Percentiles rank a stretch among this genome's conserved stretches.
Conservation (phyloP, 2,113 vertebrate species). For the Prinia subflava region DNA sequence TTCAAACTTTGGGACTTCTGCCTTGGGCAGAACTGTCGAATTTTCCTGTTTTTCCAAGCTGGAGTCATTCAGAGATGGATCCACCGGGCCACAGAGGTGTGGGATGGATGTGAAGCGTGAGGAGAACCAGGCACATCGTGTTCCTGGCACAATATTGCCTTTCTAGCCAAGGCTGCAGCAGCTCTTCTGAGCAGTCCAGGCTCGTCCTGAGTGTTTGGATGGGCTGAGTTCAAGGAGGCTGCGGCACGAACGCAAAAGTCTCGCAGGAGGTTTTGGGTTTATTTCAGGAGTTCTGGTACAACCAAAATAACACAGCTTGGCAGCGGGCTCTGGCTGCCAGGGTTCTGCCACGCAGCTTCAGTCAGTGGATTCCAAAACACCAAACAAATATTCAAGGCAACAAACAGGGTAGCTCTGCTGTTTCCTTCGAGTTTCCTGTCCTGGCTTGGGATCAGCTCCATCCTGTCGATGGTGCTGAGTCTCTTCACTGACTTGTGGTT, state of each 20-base stretch:
- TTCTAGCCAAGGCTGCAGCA: neutral
- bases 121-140: neutral
- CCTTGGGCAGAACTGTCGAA: neutral
- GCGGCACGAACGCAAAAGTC: neutral
- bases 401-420: conserved; percentile 44
- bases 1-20: neutral
- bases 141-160: neutral
- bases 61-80: neutral
- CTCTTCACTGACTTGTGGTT: neutral
- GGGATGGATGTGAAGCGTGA: neutral
- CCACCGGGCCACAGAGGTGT: neutral
- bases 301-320: conserved; percentile 56
- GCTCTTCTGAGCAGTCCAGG: neutral
- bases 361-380: conserved; percentile 55
- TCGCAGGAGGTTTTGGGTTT: neutral
- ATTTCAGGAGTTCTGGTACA: conserved; percentile 52
- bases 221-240: neutral
- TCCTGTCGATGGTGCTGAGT: neutral
- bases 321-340: neutral
- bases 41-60: neutral
- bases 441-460: neutral
- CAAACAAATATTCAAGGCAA: conserved; percentile 57
- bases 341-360: conserved; percentile 26
- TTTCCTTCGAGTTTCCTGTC: conserved; percentile 61
- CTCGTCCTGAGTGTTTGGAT: neutral